Percentiles rank a stretch among this genome's conserved stretches.
Evolutionary conservation across 2,113 vertebrate species (phyloP).

Genomic region (Hypocryptadius cinnamomeus): DNA sequence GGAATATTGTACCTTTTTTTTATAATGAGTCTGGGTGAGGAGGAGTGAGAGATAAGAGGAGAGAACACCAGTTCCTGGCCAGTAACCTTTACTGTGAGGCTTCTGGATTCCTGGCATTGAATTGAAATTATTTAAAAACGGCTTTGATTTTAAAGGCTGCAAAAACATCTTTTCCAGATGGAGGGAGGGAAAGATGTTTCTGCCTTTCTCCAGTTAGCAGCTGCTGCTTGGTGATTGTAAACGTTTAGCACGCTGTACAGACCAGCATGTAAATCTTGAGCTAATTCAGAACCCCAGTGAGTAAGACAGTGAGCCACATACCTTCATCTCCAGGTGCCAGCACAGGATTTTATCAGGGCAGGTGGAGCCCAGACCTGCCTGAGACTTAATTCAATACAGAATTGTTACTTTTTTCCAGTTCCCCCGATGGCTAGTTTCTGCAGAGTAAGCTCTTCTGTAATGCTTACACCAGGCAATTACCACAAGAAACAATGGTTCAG

Average conservation of each 20-base stretch:
- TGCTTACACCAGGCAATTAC: background rate
- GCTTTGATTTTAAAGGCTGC: conserved; percentile 17
- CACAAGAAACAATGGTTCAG: background rate
- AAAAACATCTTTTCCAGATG: background rate
- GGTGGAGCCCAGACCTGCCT: background rate
- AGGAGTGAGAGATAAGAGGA: background rate
- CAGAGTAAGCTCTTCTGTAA: background rate
- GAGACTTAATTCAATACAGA: background rate
- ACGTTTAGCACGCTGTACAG: background rate
- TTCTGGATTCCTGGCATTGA: background rate
- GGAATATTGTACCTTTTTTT: conserved; percentile 56
- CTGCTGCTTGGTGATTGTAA: background rate
- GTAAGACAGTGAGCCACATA: background rate
- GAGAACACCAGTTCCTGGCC: background rate
- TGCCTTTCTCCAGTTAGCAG: background rate
- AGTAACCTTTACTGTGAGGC: background rate
- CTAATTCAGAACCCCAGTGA: background rate
- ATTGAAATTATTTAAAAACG: background rate
- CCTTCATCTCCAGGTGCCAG: background rate
- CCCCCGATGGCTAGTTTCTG: background rate
- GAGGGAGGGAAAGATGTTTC: background rate
- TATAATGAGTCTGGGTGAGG: conserved; percentile 8
- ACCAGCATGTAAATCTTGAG: background rate
- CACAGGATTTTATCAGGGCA: background rate
- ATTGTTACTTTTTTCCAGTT: background rate